phyloP scores from a whole-genome alignment of 2,888 invertebrate species.

The Catocala sponsa region DNA sequence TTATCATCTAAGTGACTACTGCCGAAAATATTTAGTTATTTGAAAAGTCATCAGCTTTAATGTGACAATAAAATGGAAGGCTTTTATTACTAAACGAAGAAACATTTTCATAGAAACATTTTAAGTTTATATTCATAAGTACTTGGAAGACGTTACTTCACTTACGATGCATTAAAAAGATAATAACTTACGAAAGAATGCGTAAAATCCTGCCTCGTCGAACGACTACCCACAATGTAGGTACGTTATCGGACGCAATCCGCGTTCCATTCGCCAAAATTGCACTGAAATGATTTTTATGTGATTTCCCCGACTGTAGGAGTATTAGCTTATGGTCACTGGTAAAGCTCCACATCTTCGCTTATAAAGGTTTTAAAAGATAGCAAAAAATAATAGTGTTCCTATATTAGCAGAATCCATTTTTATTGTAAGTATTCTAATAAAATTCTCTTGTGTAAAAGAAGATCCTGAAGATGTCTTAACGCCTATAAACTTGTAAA shows the following conservation, averaged over 20 bases:
- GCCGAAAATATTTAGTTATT: no score
- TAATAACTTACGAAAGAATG: conserved; percentile 41
- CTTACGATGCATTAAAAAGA: conserved; percentile 27
- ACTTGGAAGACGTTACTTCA: conserved; percentile 19
- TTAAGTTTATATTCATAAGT: conserved; percentile 2
- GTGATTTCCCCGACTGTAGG: conserved; percentile 63
- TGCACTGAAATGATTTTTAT: conserved; percentile 54
- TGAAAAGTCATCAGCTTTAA: no score
- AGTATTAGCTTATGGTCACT: neutral
- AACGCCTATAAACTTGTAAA: no score
- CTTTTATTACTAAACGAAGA: neutral
- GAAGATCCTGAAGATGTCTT: no score
- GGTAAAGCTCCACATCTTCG: no score
- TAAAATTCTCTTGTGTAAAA: no score
- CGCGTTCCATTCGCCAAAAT: conserved; percentile 59
- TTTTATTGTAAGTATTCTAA: no score
- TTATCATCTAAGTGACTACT: no score
- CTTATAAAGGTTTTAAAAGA: no score
- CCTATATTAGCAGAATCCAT: no score
- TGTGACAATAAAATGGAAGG: neutral
- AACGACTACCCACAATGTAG: conserved; percentile 57
- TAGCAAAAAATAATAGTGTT: no score
- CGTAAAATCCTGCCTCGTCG: conserved; percentile 41
- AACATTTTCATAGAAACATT: neutral
- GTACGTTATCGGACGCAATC: conserved; percentile 62